Conservation (phyloP, 2,888 invertebrate genomes). For the Acleris sparsana region DNA sequence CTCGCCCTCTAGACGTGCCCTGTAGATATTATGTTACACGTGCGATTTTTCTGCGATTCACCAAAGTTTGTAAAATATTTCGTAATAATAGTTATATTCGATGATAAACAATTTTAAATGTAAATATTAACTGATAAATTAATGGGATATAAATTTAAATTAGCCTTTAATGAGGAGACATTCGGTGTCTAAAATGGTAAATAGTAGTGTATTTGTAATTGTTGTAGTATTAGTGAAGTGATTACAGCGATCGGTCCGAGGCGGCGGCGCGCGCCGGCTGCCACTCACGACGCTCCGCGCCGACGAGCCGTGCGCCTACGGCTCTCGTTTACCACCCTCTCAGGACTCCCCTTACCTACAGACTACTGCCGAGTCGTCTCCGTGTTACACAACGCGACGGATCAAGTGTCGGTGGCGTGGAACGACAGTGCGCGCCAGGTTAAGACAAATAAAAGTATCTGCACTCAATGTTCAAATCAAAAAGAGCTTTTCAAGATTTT, state of each 20-base stretch:
- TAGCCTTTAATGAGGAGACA: conserved; percentile 74
- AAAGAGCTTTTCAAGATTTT: conserved; percentile 82
- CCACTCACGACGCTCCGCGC: conserved; percentile 47
- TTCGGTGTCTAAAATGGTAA: conserved; percentile 79
- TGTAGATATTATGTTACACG: conserved; percentile 73
- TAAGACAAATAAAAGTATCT: conserved; percentile 79
- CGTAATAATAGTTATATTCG: conserved; percentile 80
- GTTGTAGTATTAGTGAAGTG: conserved; percentile 80
- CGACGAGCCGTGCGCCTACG: no score
- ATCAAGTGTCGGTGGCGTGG: conserved; percentile 24
- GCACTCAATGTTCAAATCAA: conserved; percentile 84
- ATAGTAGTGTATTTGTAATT: conserved; percentile 82
- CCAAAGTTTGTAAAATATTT: conserved; percentile 84
- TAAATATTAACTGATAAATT: conserved; percentile 79
- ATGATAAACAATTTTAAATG: conserved; percentile 80
- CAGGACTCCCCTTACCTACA: no score
- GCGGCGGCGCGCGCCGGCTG: conserved; percentile 42
- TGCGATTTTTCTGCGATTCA: conserved; percentile 78
- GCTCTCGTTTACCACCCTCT: no score
- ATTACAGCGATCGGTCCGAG: conserved; percentile 63
- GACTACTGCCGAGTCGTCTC: no score
- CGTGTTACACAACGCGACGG: conserved; percentile 41
- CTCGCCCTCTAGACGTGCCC: conserved; percentile 26
- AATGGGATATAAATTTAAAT: conserved; percentile 69
- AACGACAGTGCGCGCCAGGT: conserved; percentile 78